Evolutionary conservation across 92 coral and sea anemone species (phyloP).

Genomic region (Epizoanthus fatuus): DNA sequence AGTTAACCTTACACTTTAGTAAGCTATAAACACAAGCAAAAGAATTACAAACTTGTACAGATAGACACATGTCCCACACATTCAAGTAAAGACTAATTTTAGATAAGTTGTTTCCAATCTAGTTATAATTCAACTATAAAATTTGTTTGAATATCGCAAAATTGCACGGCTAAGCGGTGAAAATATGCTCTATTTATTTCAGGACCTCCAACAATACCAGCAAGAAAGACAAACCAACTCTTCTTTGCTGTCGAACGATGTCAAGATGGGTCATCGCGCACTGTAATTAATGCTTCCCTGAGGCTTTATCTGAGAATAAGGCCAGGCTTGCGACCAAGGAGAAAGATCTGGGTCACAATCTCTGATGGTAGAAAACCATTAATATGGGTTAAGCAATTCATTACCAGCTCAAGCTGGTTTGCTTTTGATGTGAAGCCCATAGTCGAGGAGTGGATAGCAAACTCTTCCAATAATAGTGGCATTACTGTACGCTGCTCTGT

Average conservation of each 20-base stretch:
- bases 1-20: too few relatives aligned
- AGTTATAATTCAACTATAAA: too few relatives aligned
- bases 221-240: neutral
- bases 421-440: neutral
- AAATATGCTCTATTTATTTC: neutral
- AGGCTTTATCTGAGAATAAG: conserved; percentile 7
- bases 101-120: too few relatives aligned
- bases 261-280: neutral
- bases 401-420: conserved; percentile 28
- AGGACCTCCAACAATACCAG: neutral
- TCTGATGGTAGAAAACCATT: neutral
- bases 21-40: too few relatives aligned
- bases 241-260: conserved; percentile 31
- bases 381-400: too few relatives aligned
- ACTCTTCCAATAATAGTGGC: conserved; percentile 2
- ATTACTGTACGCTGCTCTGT: neutral
- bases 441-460: conserved; percentile 6
- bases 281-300: neutral
- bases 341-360: neutral
- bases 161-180: too few relatives aligned
- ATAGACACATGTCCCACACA: too few relatives aligned
- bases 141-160: too few relatives aligned
- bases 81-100: too few relatives aligned
- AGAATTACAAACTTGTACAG: too few relatives aligned
- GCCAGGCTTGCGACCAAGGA: neutral